Base-by-base conservation (phyloP, 2,113 vertebrate genomes). In the Rhinolophus ferrumequinum region DNA sequence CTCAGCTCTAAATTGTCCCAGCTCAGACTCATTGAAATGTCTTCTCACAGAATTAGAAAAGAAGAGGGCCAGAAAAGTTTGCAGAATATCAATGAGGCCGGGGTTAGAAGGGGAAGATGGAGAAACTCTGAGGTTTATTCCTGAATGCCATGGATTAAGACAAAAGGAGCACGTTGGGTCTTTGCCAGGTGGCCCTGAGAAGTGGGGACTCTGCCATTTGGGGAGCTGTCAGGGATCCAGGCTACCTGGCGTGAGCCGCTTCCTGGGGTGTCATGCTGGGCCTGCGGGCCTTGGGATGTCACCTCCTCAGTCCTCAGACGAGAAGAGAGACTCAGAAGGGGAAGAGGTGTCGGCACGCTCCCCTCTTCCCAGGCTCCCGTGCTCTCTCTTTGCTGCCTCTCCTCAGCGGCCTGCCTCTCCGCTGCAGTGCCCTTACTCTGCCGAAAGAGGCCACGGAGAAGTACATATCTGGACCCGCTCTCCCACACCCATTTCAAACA, bases 1-100 rank as follows among this genome's bases (percentile, higher is more conserved):
- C 98, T 98, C 97, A 94, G 96, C 76, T 88, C 97, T 97, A 98
- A 98, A 98, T 98, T 97, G 98, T 98, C 97, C 97, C 95, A 5
- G 84, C 97, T 95, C 97, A 96, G 97, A 97, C 97, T 98, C 98
- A 98, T 98, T 98, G 98, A 98, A 99, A 98, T 98, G 98, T 98
- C 97, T 98, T 97, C 98, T 98, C 97, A n/a, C 56, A 98, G 97
- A 98, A 98, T 97, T 97, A 91, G 96, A 97, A 98, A 93, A 95
- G 91, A 97, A 98, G 97, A 96, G 90, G 94, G 97, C 88, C 66
- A 97, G 97, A 97, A 97, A 98, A 98, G 98, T 98, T 98, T 98
- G 97, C 87, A 76, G 98, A 98, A 99, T 99, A 97, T 98, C 97
- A 98, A 98, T 98, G 98, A 98, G 98, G 96, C 92, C 96, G 96